Conservation (phyloP, 2,113 vertebrate genomes). For the Ardeotis arabs region DNA sequence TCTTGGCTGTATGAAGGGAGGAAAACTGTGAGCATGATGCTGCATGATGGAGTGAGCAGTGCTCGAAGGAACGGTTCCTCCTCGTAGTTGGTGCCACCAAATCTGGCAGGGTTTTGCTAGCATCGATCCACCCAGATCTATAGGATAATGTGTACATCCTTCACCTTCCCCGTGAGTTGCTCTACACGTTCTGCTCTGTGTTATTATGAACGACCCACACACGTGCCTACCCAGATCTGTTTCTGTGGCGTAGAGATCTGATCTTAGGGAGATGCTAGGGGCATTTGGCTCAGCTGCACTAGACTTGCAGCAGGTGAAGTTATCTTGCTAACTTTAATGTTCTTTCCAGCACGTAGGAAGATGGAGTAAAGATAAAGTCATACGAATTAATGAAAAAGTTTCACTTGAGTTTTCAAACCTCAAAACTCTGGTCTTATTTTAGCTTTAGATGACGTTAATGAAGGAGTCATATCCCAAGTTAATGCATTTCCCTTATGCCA, state of each 20-base stretch:
- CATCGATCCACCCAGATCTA: not conserved
- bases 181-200: not conserved
- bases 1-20: accelerated
- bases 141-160: no score
- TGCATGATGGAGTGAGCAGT: not conserved
- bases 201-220: not conserved
- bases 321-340: not conserved
- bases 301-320: not conserved
- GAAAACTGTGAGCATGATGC: not conserved
- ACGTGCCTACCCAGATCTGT: not conserved
- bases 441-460: not conserved
- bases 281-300: not conserved
- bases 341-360: not conserved
- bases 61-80: not conserved
- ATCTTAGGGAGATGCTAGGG: not conserved
- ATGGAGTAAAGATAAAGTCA: not conserved
- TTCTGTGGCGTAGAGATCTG: not conserved
- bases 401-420: not conserved
- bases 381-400: not conserved
- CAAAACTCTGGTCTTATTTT: not conserved
- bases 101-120: not conserved
- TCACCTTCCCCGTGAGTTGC: not conserved
- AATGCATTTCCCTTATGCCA: not conserved
- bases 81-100: not conserved
- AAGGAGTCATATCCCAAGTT: not conserved